Conservation (phyloP, 2,113 vertebrate species). For the Plecotus auritus region DNA sequence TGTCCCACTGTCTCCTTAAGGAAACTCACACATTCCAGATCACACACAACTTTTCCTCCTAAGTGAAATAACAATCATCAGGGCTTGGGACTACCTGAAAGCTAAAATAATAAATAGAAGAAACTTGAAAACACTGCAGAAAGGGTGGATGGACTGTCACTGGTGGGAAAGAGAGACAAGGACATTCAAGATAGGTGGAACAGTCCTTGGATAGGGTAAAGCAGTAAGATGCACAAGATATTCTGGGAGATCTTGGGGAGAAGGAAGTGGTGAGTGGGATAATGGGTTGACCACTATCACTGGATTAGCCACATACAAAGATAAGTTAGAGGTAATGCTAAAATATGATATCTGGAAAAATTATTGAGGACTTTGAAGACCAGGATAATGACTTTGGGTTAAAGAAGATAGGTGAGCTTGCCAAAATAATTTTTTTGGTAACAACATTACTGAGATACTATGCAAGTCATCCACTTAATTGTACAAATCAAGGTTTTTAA, state of each 20-base stretch:
- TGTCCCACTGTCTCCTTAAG: not conserved
- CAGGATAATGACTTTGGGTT: not conserved
- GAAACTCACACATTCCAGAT: not conserved
- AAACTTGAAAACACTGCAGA: not conserved
- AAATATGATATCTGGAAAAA: not conserved
- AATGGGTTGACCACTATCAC: not conserved
- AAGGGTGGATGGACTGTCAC: not conserved
- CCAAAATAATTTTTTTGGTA: not conserved
- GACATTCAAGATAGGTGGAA: not conserved
- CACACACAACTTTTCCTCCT: not conserved
- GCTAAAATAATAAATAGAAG: not conserved
- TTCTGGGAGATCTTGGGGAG: not conserved
- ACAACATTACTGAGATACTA: not conserved
- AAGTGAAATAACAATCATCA: not conserved
- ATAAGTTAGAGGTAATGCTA: not conserved
- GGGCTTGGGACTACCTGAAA: not conserved
- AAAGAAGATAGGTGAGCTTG: not conserved
- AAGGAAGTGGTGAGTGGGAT: not conserved
- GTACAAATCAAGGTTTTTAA: not conserved
- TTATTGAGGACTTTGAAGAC: not conserved
- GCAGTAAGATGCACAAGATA: not conserved
- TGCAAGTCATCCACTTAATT: not conserved
- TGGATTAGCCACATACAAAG: not conserved
- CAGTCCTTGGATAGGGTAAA: not conserved
- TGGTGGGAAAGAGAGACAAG: not conserved